Evolutionary conservation across 2,888 invertebrate genomes (phyloP).

Genomic region (Agrochola lychnidis): DNA sequence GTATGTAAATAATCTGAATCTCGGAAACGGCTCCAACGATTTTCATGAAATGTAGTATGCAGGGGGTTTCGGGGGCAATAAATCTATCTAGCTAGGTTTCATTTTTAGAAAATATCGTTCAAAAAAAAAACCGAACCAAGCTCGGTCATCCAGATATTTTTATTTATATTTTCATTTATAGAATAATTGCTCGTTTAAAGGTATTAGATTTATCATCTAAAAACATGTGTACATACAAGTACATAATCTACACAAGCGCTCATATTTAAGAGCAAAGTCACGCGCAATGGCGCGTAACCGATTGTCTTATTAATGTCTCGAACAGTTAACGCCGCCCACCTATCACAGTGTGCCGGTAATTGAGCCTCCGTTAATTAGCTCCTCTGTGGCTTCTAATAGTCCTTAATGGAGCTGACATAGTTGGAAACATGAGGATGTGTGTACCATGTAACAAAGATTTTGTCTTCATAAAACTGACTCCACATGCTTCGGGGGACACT

Average conservation of each 20-base stretch:
- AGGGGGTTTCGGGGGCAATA: too few relatives aligned
- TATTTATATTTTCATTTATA: too few relatives aligned
- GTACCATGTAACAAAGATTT: not conserved
- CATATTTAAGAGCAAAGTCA: conserved; percentile 63
- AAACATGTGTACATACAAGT: conserved; percentile 29
- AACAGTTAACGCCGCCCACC: conserved; percentile 79
- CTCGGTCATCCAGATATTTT: too few relatives aligned
- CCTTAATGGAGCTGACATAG: conserved; percentile 50
- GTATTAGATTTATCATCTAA: too few relatives aligned
- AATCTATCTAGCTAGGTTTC: too few relatives aligned
- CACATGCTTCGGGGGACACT: too few relatives aligned
- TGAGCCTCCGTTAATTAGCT: conserved; percentile 71
- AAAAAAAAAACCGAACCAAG: too few relatives aligned
- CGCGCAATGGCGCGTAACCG: conserved; percentile 66
- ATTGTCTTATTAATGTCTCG: conserved; percentile 78
- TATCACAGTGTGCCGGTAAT: conserved; percentile 64
- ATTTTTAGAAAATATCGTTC: too few relatives aligned
- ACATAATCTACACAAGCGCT: conserved; percentile 58
- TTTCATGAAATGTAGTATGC: too few relatives aligned
- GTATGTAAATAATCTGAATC: too few relatives aligned
- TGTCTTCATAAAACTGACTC: not conserved
- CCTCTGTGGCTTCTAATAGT: conserved; percentile 48
- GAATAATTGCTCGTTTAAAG: too few relatives aligned
- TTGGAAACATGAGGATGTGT: conserved; percentile 28
- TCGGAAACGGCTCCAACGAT: too few relatives aligned